These are phyloP conservation scores for Drosophila algonquin DNA, from an alignment of 2,888 invertebrate species.

Conservation along the genomic window DNA sequence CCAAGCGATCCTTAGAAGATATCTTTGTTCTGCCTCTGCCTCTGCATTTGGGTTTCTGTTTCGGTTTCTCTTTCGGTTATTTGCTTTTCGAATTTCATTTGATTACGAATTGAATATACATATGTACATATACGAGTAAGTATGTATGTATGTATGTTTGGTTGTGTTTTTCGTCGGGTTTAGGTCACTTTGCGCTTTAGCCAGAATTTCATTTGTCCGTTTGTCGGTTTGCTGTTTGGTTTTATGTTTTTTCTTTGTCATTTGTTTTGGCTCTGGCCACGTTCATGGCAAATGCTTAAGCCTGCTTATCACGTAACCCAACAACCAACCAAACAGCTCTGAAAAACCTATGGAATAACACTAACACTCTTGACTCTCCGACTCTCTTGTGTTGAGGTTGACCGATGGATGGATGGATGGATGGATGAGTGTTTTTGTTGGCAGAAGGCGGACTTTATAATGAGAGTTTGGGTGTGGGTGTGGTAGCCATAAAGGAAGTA, in stretches of 20 bases:
- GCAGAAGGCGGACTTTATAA: slow-evolving; percentile 6
- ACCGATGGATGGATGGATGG: neutral
- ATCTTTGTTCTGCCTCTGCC: slow-evolving; percentile 6
- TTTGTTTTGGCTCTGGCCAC: slow-evolving; percentile 55
- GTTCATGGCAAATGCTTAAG: slow-evolving; percentile 55
- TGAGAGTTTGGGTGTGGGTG: slow-evolving; percentile 16
- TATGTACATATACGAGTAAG: neutral
- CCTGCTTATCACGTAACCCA: slow-evolving; percentile 68
- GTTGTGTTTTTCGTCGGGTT: slow-evolving; percentile 8
- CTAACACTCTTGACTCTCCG: slow-evolving; percentile 31
- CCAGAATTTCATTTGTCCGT: slow-evolving; percentile 39
- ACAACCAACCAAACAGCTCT: slow-evolving; percentile 19
- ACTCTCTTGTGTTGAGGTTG: slow-evolving; percentile 1
- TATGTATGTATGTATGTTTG: neutral
- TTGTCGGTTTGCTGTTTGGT: slow-evolving; percentile 36
- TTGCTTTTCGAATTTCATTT: slow-evolving; percentile 45
- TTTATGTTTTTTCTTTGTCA: slow-evolving; percentile 31
- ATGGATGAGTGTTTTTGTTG: slow-evolving; percentile 1
- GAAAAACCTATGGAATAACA: slow-evolving; percentile 29
- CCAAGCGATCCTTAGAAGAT: neutral
- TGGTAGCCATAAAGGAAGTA: slow-evolving; percentile 34
- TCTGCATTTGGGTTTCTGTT: slow-evolving; percentile 33
- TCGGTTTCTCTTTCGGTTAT: slow-evolving; percentile 21
- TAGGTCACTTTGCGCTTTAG: slow-evolving; percentile 43
- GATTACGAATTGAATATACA: slow-evolving; percentile 1